Base-by-base conservation (phyloP, 2,797 vertebrate species). In the Gobio occitaniae region DNA sequence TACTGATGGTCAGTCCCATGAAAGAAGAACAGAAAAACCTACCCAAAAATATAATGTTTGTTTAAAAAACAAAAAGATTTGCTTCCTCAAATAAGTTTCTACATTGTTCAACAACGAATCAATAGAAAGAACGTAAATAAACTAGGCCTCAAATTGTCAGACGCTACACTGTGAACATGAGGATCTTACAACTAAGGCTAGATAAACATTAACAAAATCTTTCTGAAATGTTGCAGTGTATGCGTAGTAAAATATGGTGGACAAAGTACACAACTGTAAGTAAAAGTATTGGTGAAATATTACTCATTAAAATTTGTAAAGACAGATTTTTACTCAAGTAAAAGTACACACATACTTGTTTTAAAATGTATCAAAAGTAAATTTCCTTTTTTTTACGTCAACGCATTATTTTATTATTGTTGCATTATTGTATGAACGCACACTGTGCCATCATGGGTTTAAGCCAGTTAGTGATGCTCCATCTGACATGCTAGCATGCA, bases 11-110 rank as follows among this genome's bases (percentile, higher is more conserved):
- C 16, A 5, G 59, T 75, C 3, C 25, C 19, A 16, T 76, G 48
- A 76, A 83, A 66, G 32, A 83, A 83, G 65, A 80, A 80, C 65
- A 69, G 32, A 70, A 54, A 69, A 70, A 17, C 48, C 19, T 32
- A 36, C 1, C 25, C 0, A 10, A 48, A 79, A 44, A 78, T 78
- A 78, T 78, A 9, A 29, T 63, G 61, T 79, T 36, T 66, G 41
- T 66, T 79, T 36, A 44, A 44, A 44, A 44, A 44, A 41, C 7
- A 44, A 44, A 79, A 66, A 50, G n/a, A 47, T 66, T 79, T 66
- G 44, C 44, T 79, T 79, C 78, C 61, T 36, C 29, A 66, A 66
- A 66, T 9, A 3, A 50, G 32, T 79, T 50, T 66, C 17, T 15
- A 1, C 61, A 79, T 3, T 25, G 1, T 61, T 25, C 8, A 76